phyloP scores from a whole-genome alignment of 2,888 invertebrate genomes.

The Lamellibrachia columna region DNA sequence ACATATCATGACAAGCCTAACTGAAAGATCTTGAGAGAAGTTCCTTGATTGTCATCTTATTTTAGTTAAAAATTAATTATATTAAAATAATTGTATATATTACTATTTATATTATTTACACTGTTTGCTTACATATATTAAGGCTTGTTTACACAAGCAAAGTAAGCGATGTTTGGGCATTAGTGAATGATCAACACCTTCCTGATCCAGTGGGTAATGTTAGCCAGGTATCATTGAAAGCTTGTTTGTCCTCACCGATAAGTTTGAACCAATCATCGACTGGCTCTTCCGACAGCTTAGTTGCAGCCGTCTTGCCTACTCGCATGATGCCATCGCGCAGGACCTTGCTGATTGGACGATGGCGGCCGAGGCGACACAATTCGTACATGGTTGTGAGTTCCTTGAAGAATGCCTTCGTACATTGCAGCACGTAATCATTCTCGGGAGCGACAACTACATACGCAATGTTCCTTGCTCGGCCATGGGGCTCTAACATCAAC shows the following conservation, averaged over 20 bases:
- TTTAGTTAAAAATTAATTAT: too few species aligned
- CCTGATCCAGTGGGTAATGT: too few species aligned
- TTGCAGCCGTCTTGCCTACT: slow-evolving; percentile 75
- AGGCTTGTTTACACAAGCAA: background rate
- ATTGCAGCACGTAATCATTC: slow-evolving; percentile 80
- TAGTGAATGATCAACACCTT: too few species aligned
- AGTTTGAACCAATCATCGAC: slow-evolving; percentile 90
- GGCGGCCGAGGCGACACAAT: slow-evolving; percentile 90
- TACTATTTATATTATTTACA: too few species aligned
- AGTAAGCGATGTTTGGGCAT: too few species aligned
- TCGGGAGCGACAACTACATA: slow-evolving; percentile 96
- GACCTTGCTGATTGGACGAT: slow-evolving; percentile 84
- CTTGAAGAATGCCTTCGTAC: slow-evolving; percentile 87
- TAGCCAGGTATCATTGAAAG: background rate
- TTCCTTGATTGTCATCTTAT: too few species aligned
- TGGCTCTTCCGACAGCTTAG: slow-evolving; percentile 72
- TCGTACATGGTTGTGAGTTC: slow-evolving; percentile 94
- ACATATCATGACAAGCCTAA: too few species aligned
- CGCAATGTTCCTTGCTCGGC: slow-evolving; percentile 92
- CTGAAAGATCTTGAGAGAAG: too few species aligned
- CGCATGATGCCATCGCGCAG: slow-evolving; percentile 88
- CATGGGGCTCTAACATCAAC: slow-evolving; percentile 94
- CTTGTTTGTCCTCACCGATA: slow-evolving; percentile 68
- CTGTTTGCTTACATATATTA: too few species aligned
- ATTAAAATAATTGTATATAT: too few species aligned